A percentile compares a stretch with the other conserved stretches of the same genome.
Conservation (phyloP, 2,113 vertebrate genomes). For the Clarias gariepinus region DNA sequence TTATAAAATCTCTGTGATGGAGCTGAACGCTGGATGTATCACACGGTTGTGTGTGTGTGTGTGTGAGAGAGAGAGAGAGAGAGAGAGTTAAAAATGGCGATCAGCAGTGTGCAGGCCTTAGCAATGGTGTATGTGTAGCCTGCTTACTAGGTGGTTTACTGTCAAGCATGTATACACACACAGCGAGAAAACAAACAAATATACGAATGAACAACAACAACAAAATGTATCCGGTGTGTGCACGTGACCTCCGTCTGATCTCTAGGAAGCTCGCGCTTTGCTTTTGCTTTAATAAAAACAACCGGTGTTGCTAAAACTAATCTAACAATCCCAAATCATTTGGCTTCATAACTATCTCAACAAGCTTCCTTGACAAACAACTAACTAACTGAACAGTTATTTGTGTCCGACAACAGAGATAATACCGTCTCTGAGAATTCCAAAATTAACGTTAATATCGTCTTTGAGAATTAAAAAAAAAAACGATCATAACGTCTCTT, state of each 20-base stretch:
- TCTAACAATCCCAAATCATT: background rate
- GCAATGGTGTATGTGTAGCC: background rate
- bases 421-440: background rate
- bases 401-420: background rate
- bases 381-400: background rate
- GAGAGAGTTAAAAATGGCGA: conserved; percentile 23
- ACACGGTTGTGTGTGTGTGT: background rate
- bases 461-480: no score
- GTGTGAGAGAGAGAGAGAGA: no score
- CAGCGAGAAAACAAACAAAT: background rate
- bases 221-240: no score
- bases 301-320: background rate
- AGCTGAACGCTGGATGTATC: background rate
- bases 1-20: background rate
- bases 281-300: background rate
- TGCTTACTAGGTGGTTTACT: background rate
- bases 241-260: background rate
- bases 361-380: background rate
- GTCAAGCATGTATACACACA: no score
- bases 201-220: background rate
- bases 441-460: no score
- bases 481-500: no score
- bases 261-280: background rate
- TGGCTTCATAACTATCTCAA: background rate
- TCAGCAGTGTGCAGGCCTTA: conserved; percentile 8